Percentiles rank a stretch among this genome's conserved stretches.
Conservation (phyloP, 2,888 invertebrate genomes). For the Melinaea marsaeus region DNA sequence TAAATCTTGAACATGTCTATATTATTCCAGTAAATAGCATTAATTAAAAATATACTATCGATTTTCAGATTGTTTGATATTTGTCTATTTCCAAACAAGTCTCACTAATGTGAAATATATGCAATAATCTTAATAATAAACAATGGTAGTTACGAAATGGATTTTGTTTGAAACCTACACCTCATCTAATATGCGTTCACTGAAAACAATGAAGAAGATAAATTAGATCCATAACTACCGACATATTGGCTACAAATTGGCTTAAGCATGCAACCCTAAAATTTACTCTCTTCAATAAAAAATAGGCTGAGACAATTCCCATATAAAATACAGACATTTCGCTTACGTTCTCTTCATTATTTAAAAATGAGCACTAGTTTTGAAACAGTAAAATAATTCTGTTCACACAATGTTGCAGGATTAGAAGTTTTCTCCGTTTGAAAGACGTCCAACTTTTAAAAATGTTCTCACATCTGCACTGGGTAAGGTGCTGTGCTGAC, state of each 20-base stretch:
- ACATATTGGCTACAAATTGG: slow-evolving; percentile 8
- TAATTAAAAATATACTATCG: too few relatives aligned
- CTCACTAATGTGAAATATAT: too few relatives aligned
- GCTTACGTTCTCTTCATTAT: slow-evolving; percentile 4
- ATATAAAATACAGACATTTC: slow-evolving; percentile 12
- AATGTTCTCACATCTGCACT: slow-evolving; percentile 17
- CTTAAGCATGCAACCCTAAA: slow-evolving; percentile 10
- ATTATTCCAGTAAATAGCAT: too few relatives aligned
- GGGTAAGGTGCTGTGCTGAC: slow-evolving; percentile 9
- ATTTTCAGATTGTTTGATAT: too few relatives aligned
- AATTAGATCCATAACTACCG: too few relatives aligned
- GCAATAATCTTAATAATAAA: too few relatives aligned
- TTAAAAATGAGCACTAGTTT: background rate
- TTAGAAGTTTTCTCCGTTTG: slow-evolving; percentile 4
- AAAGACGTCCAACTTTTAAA: slow-evolving; percentile 15
- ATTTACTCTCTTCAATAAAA: slow-evolving; percentile 8
- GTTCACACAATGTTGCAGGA: background rate
- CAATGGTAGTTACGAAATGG: too few relatives aligned
- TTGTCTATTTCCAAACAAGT: too few relatives aligned
- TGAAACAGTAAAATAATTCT: background rate
- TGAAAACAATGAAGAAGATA: background rate
- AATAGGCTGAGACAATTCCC: slow-evolving; percentile 7
- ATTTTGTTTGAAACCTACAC: background rate
- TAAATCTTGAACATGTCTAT: too few relatives aligned
- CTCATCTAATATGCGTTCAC: background rate